These are phyloP conservation scores for Eclectus roratus DNA, from an alignment of 2,113 vertebrate species.

Conservation along the genomic window DNA sequence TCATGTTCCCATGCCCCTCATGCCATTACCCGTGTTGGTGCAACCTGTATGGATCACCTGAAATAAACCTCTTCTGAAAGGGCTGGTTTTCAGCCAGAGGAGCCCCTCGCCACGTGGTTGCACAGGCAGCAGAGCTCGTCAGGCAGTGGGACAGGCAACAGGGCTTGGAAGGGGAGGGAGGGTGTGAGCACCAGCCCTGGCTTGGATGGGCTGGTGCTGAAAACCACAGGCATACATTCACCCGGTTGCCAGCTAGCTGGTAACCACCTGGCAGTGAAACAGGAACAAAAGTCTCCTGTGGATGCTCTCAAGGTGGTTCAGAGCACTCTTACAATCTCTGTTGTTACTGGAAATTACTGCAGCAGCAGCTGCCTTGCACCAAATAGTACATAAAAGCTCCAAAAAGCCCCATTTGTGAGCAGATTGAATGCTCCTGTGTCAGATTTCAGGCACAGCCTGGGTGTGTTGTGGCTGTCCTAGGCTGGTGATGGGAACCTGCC, in stretches of 20 bases:
- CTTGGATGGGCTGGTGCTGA: not conserved
- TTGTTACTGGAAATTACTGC: not conserved
- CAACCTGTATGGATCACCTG: not conserved
- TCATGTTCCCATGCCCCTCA: rapidly evolving
- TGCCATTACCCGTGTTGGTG: rapidly evolving
- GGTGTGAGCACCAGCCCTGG: too few relatives aligned
- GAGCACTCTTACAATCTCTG: not conserved
- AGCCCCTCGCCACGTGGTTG: rapidly evolving
- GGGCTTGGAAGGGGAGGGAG: not conserved
- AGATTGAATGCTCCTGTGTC: not conserved
- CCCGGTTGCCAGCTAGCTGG: not conserved
- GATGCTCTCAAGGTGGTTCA: not conserved
- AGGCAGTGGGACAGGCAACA: rapidly evolving
- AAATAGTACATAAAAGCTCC: not conserved
- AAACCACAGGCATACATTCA: not conserved
- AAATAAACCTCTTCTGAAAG: not conserved
- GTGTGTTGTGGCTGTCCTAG: not conserved
- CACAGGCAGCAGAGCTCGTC: not conserved
- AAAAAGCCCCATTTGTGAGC: rapidly evolving
- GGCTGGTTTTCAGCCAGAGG: not conserved
- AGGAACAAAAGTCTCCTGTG: not conserved
- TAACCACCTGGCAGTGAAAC: not conserved
- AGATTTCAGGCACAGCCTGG: not conserved
- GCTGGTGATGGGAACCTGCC: not conserved
- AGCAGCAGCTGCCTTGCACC: not conserved